Conservation (phyloP, 2,888 invertebrate genomes). For the Patella pellucida region DNA sequence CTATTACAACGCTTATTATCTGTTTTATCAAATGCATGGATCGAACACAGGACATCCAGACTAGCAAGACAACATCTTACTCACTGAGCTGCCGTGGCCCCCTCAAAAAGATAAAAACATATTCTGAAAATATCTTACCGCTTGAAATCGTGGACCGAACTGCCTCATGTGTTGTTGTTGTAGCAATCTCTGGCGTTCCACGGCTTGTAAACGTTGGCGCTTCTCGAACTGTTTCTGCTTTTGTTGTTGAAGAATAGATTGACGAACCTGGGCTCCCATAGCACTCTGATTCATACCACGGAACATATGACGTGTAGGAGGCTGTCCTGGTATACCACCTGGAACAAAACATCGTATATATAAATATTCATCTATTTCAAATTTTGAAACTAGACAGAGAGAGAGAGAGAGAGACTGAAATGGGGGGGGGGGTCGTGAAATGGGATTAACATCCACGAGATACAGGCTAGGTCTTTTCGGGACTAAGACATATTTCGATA, state of each 20-base stretch:
- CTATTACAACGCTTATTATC: too few relatives aligned
- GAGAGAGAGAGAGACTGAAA: too few relatives aligned
- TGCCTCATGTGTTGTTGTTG: conserved; percentile 46
- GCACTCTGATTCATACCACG: conserved; percentile 42
- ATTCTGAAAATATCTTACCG: conserved; percentile 28
- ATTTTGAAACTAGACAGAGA: background rate
- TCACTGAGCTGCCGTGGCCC: too few relatives aligned
- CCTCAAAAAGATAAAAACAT: too few relatives aligned
- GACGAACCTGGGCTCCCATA: conserved; percentile 59
- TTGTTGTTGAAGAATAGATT: conserved; percentile 68
- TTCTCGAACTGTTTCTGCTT: conserved; percentile 67
- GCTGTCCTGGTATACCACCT: conserved; percentile 28
- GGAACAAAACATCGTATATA: background rate
- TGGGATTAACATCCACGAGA: too few relatives aligned
- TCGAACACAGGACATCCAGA: too few relatives aligned
- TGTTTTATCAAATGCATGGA: too few relatives aligned
- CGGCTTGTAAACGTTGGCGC: conserved; percentile 47
- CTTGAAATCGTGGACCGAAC: conserved; percentile 45
- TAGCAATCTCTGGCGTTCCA: conserved; percentile 48
- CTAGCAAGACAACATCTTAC: too few relatives aligned
- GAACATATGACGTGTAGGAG: conserved; percentile 41
- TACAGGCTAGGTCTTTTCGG: too few relatives aligned
- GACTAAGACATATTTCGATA: too few relatives aligned
- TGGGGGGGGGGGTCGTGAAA: too few relatives aligned
- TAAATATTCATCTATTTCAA: background rate